Base-by-base conservation (phyloP, 1,140 invertebrate species). In the Heliconius hewitsoni region DNA sequence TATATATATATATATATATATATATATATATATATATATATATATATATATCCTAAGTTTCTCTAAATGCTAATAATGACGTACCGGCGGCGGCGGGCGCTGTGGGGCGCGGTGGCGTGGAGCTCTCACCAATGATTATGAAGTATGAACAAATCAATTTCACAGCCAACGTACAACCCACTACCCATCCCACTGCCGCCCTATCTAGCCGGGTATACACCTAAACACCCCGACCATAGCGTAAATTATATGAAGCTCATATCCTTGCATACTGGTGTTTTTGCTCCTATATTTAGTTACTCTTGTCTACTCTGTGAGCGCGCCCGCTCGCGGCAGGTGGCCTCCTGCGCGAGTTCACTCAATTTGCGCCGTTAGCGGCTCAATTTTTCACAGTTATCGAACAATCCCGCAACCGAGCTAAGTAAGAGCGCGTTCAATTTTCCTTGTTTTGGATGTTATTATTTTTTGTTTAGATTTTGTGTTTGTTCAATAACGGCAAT, bases 301-400 rank as follows among this genome's bases (percentile, higher is more conserved):
- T 42, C 8, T 57, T 66, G 37, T 75, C 18, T 80, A 82, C 23
- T 42, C 84, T 85, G 78, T 83, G 34, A 79, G n/a, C 42, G 39
- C 76, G 42, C n/a, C 52, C 42, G 19, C 34, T 52, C 23, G 55
- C 27, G 39, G 42, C 66, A 80, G 74, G 73, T 73, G 37, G 78
- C 30, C 23, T n/a, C 71, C 42, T 71, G 66, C 57, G 71, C 42
- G 57, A 75, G 80, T 88, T 87, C 89, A 93, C 91, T 92, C 87
- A 91, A 92, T 92, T 92, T 91, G 85, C 84, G 73, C 84, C 80
- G 89, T 90, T 89, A 89, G 81, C 74, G 82, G 78, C 82, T 87
- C 86, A 79, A 89, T 90, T 90, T 89, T 90, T 88, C 87, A 88
- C 88, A 86, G 88, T 85, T 87, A 90, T 89, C 87, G 85, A 87